phyloP scores from a whole-genome alignment of 2,797 vertebrate genomes.

The Sebastes ruberrimus region DNA sequence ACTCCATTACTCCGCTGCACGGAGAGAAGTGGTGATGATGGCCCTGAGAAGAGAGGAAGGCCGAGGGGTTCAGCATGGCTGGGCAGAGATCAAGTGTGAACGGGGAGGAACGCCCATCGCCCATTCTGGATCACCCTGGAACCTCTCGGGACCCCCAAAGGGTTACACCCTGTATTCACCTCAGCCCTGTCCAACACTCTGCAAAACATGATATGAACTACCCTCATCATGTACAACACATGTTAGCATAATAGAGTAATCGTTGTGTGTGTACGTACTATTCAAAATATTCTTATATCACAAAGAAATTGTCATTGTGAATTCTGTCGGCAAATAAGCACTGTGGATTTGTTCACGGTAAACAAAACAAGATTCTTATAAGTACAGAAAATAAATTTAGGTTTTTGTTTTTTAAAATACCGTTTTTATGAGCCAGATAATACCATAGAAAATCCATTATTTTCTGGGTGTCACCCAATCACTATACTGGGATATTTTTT shows the following conservation, averaged over 20 bases:
- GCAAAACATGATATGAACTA: slow-evolving; percentile 46
- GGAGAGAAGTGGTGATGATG: slow-evolving; percentile 71
- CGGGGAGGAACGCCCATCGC: slow-evolving; percentile 77
- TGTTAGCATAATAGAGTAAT: slow-evolving; percentile 19
- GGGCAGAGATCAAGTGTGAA: slow-evolving; percentile 84
- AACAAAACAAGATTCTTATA: too few relatives aligned
- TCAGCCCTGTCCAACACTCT: slow-evolving; percentile 50
- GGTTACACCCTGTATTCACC: slow-evolving; percentile 69
- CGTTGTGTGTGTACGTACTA: neutral
- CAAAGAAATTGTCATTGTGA: neutral
- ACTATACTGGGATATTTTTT: slow-evolving; percentile 35
- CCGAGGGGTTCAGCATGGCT: slow-evolving; percentile 81
- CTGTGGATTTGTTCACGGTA: neutral
- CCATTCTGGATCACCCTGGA: slow-evolving; percentile 76
- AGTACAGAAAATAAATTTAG: neutral
- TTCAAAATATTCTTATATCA: neutral
- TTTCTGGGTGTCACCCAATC: slow-evolving; percentile 30
- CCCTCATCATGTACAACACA: slow-evolving; percentile 36
- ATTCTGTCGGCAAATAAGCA: slow-evolving; percentile 4
- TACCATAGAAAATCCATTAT: slow-evolving; percentile 10
- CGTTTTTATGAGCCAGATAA: neutral
- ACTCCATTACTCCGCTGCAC: slow-evolving; percentile 79
- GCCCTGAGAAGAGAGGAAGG: slow-evolving; percentile 66
- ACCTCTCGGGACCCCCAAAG: slow-evolving; percentile 59
- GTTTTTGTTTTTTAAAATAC: neutral